phyloP scores from a whole-genome alignment of 1,140 invertebrate species.

The Temnothorax nylanderi region DNA sequence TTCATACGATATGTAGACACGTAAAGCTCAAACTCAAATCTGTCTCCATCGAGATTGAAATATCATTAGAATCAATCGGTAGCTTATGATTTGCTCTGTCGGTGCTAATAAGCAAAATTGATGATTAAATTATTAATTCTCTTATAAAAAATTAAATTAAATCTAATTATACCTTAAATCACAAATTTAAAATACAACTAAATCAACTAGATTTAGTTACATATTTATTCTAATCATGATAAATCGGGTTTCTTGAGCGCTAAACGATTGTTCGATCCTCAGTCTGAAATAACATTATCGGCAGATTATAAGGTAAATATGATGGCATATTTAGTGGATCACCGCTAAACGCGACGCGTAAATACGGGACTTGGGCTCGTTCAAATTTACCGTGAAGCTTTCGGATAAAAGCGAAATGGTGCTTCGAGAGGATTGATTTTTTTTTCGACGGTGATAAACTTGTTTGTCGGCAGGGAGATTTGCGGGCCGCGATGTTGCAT shows the following conservation, averaged over 20 bases:
- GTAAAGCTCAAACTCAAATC: neutral
- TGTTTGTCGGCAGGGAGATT: neutral
- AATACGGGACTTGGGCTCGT: neutral
- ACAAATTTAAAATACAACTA: neutral
- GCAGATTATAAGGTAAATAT: neutral
- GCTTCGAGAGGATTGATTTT: neutral
- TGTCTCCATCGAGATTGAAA: neutral
- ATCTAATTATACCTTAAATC: neutral
- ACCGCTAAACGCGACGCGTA: neutral
- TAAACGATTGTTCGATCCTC: neutral
- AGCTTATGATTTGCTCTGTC: neutral
- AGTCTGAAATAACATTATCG: neutral
- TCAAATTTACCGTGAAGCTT: constrained; percentile 15
- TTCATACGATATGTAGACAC: neutral
- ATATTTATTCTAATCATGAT: neutral
- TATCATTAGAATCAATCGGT: neutral
- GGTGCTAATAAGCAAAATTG: neutral
- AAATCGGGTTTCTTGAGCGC: neutral
- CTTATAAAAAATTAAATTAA: neutral
- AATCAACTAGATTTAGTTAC: neutral
- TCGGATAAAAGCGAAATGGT: neutral
- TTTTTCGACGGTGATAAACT: neutral
- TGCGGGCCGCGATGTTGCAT: constrained; percentile 5
- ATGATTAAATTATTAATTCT: neutral
- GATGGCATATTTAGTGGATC: neutral